A percentile compares a stretch with the other conserved stretches of the same genome.
These are phyloP conservation scores for Amyelois transitella DNA, from an alignment of 1,140 invertebrate genomes.

Conservation along the genomic window DNA sequence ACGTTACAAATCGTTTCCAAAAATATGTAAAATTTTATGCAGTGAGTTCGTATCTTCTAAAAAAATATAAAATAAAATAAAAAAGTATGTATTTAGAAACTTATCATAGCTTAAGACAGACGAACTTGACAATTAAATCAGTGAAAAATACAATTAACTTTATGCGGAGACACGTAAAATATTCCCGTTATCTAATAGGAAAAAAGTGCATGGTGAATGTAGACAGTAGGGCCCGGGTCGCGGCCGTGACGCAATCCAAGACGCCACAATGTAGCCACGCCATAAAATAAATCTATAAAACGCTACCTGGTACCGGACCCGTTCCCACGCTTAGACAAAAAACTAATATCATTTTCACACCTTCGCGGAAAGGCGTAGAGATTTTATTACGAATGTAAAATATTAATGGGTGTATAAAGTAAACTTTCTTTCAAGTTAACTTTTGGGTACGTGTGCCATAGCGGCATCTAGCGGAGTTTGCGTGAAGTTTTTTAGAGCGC, in stretches of 20 bases:
- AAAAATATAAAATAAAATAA: no score
- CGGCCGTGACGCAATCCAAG: constrained; percentile 33
- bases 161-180: not conserved
- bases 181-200: not conserved
- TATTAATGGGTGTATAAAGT: constrained; percentile 56
- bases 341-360: constrained; percentile 69
- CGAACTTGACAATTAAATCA: no score
- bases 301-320: constrained; percentile 50
- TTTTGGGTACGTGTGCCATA: constrained; percentile 10
- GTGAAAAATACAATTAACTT: no score
- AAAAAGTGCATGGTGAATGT: not conserved
- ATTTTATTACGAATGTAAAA: constrained; percentile 67
- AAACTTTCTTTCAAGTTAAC: constrained; percentile 37
- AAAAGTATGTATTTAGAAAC: no score
- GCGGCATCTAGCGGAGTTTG: constrained; percentile 32
- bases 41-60: no score
- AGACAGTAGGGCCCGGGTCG: no score
- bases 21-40: no score
- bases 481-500: constrained; percentile 4
- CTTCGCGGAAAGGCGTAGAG: constrained; percentile 60
- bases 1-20: no score
- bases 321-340: constrained; percentile 56
- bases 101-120: no score
- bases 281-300: constrained; percentile 18
- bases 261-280: constrained; percentile 7